Evolutionary conservation across 1,140 invertebrate genomes (phyloP).

Genomic region (Melitaea cinxia): DNA sequence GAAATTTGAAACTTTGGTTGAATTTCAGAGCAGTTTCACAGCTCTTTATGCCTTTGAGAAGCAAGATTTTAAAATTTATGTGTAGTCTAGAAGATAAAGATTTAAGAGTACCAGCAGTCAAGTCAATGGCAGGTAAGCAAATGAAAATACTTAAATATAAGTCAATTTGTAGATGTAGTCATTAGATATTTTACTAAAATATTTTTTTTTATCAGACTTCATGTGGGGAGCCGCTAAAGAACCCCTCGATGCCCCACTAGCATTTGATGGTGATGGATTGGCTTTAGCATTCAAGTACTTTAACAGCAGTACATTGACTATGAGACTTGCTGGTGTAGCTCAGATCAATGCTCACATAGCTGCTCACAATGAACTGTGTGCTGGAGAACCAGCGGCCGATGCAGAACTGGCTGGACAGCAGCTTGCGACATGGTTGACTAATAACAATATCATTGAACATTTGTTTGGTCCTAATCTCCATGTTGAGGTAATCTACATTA

Average conservation of each 20-base stretch:
- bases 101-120: slow-evolving; percentile 90
- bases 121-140: slow-evolving; percentile 91
- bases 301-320: slow-evolving; percentile 94
- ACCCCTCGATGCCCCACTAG: slow-evolving; percentile 91
- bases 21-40: slow-evolving; percentile 94
- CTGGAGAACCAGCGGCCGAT: slow-evolving; percentile 92
- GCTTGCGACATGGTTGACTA: slow-evolving; percentile 93
- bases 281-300: slow-evolving; percentile 97
- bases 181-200: not conserved
- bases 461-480: slow-evolving; percentile 98
- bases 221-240: slow-evolving; percentile 97
- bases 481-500: slow-evolving; percentile 87
- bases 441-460: slow-evolving; percentile 96
- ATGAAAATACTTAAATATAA: not conserved
- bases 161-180: not conserved
- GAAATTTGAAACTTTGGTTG: slow-evolving; percentile 97
- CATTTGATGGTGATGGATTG: slow-evolving; percentile 94
- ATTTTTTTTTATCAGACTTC: slow-evolving; percentile 88
- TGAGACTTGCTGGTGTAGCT: slow-evolving; percentile 93
- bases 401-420: slow-evolving; percentile 92
- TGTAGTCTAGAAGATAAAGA: slow-evolving; percentile 96
- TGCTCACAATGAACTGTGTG: slow-evolving; percentile 93
- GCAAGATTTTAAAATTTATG: slow-evolving; percentile 95
- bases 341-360: slow-evolving; percentile 97
- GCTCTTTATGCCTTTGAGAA: slow-evolving; percentile 92